Conservation (phyloP, 2,888 invertebrate species). For the Protophormia terraenovae region DNA sequence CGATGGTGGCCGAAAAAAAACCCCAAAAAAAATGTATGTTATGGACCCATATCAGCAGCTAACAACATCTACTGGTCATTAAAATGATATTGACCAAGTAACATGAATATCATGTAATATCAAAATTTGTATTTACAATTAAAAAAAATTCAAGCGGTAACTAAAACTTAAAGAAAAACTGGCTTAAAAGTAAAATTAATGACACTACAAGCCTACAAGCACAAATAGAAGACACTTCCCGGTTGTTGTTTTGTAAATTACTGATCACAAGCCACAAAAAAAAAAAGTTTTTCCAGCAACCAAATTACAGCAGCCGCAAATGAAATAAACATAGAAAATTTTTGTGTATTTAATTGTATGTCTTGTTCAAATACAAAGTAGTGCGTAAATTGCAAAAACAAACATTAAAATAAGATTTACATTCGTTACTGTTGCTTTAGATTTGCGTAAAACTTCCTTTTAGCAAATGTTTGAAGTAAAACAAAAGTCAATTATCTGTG, state of each 20-base stretch:
- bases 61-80: constrained; percentile 24
- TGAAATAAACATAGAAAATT: background rate
- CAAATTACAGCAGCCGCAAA: constrained; percentile 6
- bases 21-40: background rate
- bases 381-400: constrained; percentile 41
- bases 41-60: background rate
- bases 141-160: background rate
- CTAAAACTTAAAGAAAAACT: constrained; percentile 32
- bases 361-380: constrained; percentile 41
- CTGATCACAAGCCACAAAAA: background rate
- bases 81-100: constrained; percentile 64
- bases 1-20: too few species aligned
- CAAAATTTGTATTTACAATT: constrained; percentile 19
- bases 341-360: constrained; percentile 34
- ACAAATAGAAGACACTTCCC: constrained; percentile 62
- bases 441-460: constrained; percentile 52
- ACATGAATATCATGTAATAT: constrained; percentile 53
- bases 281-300: constrained; percentile 17
- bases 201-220: constrained; percentile 15
- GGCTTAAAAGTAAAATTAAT: constrained; percentile 38
- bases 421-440: background rate
- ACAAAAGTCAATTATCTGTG: background rate
- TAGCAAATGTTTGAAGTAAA: background rate
- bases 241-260: constrained; percentile 58
- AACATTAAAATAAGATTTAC: constrained; percentile 25